Evolutionary conservation across 2,888 invertebrate species (phyloP).

Genomic region (Odontomyia ornata): DNA sequence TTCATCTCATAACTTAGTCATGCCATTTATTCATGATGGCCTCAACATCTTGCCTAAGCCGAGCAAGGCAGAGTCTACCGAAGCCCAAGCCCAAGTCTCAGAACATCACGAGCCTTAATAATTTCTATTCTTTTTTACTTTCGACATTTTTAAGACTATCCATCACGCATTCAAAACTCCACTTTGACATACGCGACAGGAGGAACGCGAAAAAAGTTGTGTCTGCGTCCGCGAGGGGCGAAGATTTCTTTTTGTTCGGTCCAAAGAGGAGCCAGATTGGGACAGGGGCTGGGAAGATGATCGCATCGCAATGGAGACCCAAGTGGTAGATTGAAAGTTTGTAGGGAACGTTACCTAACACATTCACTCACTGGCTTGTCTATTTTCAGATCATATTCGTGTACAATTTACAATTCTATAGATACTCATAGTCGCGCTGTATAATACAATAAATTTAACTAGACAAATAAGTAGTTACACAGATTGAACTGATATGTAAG

Average conservation of each 20-base stretch:
- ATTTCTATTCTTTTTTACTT: slow-evolving; percentile 14
- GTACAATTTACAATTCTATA: no score
- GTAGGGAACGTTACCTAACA: slow-evolving; percentile 24
- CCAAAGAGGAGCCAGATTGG: no score
- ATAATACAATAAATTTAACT: slow-evolving; percentile 28
- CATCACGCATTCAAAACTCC: slow-evolving; percentile 19
- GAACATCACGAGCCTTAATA: slow-evolving; percentile 16
- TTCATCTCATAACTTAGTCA: slow-evolving; percentile 39
- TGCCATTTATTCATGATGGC: slow-evolving; percentile 6
- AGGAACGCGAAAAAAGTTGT: slow-evolving; percentile 8
- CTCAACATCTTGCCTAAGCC: not conserved
- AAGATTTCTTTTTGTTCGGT: no score
- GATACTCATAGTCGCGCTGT: no score
- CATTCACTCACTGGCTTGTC: slow-evolving; percentile 38
- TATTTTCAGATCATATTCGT: slow-evolving; percentile 28
- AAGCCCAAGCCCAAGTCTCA: no score
- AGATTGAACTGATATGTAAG: slow-evolving; percentile 9
- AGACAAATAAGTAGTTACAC: slow-evolving; percentile 35
- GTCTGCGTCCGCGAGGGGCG: no score
- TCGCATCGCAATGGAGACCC: not conserved
- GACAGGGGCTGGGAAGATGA: slow-evolving; percentile 17
- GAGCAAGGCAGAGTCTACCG: no score
- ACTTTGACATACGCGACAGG: slow-evolving; percentile 15
- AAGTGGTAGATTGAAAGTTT: not conserved
- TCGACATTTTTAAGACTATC: slow-evolving; percentile 29